Conservation (phyloP, 1,140 invertebrate genomes). For the Papilio glaucus region DNA sequence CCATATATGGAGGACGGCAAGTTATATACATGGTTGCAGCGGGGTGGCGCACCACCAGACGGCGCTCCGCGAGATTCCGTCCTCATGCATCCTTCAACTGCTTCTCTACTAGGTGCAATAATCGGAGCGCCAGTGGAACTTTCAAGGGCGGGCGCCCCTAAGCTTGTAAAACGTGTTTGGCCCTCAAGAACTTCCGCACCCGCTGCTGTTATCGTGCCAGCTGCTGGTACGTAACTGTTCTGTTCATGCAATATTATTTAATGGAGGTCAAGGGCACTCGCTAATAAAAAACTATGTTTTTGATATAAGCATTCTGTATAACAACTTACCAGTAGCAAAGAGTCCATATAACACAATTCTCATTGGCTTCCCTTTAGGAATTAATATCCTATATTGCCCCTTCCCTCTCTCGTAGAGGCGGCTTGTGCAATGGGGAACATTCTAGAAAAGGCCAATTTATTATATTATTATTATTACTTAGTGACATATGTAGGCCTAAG, state of each 20-base stretch:
- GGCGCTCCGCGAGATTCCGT: conserved; percentile 67
- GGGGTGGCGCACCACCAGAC: conserved; percentile 57
- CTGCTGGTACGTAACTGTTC: conserved; percentile 57
- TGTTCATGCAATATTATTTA: conserved; percentile 26
- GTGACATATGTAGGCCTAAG: no score
- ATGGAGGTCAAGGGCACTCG: not conserved
- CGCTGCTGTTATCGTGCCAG: conserved; percentile 69
- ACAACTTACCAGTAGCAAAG: no score
- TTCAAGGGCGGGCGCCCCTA: conserved; percentile 62
- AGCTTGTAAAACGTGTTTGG: conserved; percentile 74
- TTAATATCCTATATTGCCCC: no score
- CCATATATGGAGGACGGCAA: conserved; percentile 64
- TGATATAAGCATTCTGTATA: no score
- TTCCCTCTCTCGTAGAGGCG: no score
- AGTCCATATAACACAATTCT: no score
- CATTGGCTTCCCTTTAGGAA: no score
- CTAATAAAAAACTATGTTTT: not conserved
- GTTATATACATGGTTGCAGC: conserved; percentile 69
- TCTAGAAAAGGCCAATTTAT: no score
- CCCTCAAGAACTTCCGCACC: conserved; percentile 71
- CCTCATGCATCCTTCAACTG: conserved; percentile 68
- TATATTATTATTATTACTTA: no score
- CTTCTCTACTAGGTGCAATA: conserved; percentile 63
- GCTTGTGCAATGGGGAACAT: no score
- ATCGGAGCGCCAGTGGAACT: conserved; percentile 70